phyloP scores from a whole-genome alignment of 2,113 vertebrate species.

The Anhinga anhinga region DNA sequence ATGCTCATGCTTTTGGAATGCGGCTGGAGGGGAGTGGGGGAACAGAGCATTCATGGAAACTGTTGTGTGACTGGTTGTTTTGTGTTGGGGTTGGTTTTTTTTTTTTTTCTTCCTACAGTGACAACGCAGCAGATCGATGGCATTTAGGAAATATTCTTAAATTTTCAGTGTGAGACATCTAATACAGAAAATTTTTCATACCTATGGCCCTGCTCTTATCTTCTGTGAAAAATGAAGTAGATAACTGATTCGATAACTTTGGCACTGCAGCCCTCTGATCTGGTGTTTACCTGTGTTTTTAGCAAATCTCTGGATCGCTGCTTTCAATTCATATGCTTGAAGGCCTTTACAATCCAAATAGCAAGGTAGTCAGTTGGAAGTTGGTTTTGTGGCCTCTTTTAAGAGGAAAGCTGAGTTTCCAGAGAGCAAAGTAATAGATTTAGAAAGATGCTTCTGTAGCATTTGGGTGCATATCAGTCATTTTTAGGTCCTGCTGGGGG shows the following conservation, averaged over 20 bases:
- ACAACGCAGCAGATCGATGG: background rate
- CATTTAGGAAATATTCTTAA: background rate
- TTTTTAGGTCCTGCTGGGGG: background rate
- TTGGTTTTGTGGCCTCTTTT: background rate
- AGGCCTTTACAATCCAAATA: background rate
- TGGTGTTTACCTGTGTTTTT: background rate
- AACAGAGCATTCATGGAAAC: background rate
- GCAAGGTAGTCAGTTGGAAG: background rate
- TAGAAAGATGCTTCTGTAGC: background rate
- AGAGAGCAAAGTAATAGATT: background rate
- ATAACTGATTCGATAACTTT: background rate
- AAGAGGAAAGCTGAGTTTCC: background rate
- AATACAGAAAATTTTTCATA: background rate
- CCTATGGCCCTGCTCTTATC: background rate
- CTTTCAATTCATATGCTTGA: background rate
- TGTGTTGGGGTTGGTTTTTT: background rate
- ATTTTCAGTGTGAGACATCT: background rate
- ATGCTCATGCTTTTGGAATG: conserved; percentile 14
- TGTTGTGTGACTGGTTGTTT: background rate
- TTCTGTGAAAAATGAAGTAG: background rate
- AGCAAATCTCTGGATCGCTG: background rate
- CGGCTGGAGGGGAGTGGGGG: background rate
- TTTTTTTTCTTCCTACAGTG: background rate
- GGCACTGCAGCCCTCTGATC: background rate
- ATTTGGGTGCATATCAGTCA: background rate